A percentile compares a stretch with the other conserved stretches of the same genome.
phyloP scores from a whole-genome alignment of 2,113 vertebrate genomes.

The Neolamprologus sp. region DNA sequence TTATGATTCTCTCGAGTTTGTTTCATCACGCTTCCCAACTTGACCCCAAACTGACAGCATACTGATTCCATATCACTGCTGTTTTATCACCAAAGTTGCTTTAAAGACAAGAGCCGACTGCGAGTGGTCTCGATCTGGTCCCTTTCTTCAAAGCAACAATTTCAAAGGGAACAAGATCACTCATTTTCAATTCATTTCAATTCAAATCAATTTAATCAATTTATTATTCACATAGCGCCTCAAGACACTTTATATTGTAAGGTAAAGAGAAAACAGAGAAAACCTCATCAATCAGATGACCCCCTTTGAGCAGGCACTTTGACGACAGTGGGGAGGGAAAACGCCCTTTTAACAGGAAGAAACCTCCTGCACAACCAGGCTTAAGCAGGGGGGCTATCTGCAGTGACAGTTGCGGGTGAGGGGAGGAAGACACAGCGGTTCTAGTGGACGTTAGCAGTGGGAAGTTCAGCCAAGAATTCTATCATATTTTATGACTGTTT shows the following conservation, averaged over 20 bases:
- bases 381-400: background rate
- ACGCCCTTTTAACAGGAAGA: background rate
- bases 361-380: background rate
- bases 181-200: background rate
- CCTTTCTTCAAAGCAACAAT: background rate
- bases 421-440: background rate
- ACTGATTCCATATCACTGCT: background rate
- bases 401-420: background rate
- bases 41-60: background rate
- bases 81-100: background rate
- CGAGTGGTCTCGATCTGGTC: background rate
- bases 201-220: background rate
- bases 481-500: background rate
- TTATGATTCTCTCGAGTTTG: background rate
- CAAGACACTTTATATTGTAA: background rate
- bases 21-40: background rate
- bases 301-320: background rate
- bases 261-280: background rate
- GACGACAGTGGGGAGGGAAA: background rate
- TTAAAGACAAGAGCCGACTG: background rate
- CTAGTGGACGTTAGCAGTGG: background rate
- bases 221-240: background rate
- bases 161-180: background rate
- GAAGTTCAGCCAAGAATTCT: background rate
- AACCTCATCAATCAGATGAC: background rate